These are phyloP conservation scores for Chironomus tepperi DNA, from an alignment of 1,140 invertebrate genomes.

Conservation along the genomic window DNA sequence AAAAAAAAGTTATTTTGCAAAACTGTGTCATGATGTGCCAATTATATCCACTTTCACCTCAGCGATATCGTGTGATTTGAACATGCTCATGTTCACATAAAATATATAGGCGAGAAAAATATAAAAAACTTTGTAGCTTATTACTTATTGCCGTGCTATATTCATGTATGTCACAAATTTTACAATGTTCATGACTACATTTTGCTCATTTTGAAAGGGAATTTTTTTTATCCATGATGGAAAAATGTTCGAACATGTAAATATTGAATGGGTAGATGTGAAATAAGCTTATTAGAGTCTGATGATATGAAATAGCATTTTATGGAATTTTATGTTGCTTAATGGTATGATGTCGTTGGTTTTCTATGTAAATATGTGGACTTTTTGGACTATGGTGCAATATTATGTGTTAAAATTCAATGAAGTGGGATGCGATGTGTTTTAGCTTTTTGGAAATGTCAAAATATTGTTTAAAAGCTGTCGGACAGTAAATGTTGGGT, in stretches of 20 bases:
- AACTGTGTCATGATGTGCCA: slow-evolving; percentile 6
- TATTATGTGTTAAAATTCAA: too few relatives aligned
- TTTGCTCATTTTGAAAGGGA: background rate
- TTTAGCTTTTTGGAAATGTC: too few relatives aligned
- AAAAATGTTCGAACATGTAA: background rate
- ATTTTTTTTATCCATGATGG: background rate
- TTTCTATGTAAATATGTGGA: too few relatives aligned
- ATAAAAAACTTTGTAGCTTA: background rate
- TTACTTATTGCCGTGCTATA: background rate
- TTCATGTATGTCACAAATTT: background rate
- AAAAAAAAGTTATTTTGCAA: background rate
- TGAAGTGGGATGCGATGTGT: too few relatives aligned
- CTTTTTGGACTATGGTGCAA: too few relatives aligned
- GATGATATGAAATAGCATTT: too few relatives aligned
- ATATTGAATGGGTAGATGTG: too few relatives aligned
- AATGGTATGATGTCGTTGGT: too few relatives aligned
- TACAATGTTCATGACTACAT: background rate
- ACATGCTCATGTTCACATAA: background rate
- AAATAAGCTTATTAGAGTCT: too few relatives aligned
- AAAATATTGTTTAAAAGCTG: too few relatives aligned
- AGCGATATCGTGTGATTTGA: background rate
- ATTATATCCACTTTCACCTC: background rate
- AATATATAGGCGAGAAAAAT: background rate
- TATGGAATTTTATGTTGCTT: too few relatives aligned
- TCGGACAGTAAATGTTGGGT: too few relatives aligned